A percentile compares a stretch with the other conserved stretches of the same genome.
Conservation (phyloP, 2,797 vertebrate species). For the Halcyon badia region DNA sequence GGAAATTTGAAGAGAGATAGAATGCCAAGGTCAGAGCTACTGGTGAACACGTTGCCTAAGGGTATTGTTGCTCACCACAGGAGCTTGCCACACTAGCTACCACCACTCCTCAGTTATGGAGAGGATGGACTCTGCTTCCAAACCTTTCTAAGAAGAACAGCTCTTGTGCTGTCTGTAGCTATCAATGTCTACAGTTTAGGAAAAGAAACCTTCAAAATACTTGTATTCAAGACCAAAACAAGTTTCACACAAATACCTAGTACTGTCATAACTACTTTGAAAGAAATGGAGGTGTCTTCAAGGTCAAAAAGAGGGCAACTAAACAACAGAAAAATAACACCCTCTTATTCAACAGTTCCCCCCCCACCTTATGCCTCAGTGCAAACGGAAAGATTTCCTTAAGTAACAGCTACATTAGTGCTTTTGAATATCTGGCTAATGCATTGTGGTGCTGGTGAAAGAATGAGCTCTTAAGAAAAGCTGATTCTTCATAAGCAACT, state of each 20-base stretch:
- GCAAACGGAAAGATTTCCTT: background rate
- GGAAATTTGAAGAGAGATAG: background rate
- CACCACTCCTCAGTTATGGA: accelerated
- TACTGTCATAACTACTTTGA: background rate
- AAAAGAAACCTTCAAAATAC: background rate
- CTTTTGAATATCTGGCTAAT: background rate
- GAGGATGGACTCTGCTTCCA: background rate
- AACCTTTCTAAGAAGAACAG: background rate
- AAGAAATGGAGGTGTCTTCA: background rate
- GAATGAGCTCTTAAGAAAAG: background rate
- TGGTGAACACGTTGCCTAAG: background rate
- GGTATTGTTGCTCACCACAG: background rate
- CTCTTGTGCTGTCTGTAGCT: background rate
- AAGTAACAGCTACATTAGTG: background rate
- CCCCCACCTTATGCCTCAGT: no score
- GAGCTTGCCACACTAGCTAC: background rate
- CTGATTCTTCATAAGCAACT: background rate
- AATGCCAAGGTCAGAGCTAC: background rate
- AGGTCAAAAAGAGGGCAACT: background rate
- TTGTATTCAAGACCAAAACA: background rate
- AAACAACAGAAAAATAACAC: background rate
- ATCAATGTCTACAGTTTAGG: background rate
- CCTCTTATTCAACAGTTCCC: background rate
- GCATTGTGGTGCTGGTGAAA: background rate
- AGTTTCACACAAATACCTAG: background rate